Evolutionary conservation across 1,140 invertebrate species (phyloP).

Genomic region (Caenorhabditis latens): DNA sequence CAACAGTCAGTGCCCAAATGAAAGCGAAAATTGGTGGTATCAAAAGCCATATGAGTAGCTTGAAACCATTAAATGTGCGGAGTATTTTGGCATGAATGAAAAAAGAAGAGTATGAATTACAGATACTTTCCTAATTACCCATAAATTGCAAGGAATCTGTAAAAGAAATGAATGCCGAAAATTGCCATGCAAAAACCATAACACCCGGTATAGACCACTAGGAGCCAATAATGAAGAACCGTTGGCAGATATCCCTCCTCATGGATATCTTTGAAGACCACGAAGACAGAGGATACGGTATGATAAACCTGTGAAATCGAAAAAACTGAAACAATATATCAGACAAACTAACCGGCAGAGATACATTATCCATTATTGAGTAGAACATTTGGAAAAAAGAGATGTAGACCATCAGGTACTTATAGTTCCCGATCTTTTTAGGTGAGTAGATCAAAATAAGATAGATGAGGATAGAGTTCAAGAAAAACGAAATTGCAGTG

Average conservation of each 20-base stretch:
- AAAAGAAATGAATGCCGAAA: slow-evolving; percentile 24
- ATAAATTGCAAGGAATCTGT: neutral
- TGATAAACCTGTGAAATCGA: neutral
- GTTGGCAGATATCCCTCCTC: neutral
- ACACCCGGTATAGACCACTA: slow-evolving; percentile 1
- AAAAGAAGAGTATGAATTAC: neutral
- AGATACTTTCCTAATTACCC: neutral
- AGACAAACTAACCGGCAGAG: neutral
- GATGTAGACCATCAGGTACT: slow-evolving; percentile 28
- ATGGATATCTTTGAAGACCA: slow-evolving; percentile 17
- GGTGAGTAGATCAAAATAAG: neutral
- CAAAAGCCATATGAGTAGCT: neutral
- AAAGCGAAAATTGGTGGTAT: slow-evolving; percentile 2
- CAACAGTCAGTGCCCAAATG: neutral
- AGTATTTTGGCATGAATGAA: neutral
- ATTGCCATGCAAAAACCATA: slow-evolving; percentile 27
- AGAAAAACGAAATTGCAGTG: neutral
- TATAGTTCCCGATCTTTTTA: slow-evolving; percentile 4
- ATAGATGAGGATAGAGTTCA: slow-evolving; percentile 3
- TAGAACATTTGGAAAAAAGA: slow-evolving; percentile 26
- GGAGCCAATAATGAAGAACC: neutral
- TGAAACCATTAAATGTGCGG: neutral
- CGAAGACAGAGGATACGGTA: slow-evolving; percentile 1
- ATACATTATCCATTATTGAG: slow-evolving; percentile 14
- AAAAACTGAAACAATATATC: neutral